Evolutionary conservation across 2,113 vertebrate species (phyloP), one percentile per base, ranked within the genome.

Genomic region (Grantiella picta): DNA sequence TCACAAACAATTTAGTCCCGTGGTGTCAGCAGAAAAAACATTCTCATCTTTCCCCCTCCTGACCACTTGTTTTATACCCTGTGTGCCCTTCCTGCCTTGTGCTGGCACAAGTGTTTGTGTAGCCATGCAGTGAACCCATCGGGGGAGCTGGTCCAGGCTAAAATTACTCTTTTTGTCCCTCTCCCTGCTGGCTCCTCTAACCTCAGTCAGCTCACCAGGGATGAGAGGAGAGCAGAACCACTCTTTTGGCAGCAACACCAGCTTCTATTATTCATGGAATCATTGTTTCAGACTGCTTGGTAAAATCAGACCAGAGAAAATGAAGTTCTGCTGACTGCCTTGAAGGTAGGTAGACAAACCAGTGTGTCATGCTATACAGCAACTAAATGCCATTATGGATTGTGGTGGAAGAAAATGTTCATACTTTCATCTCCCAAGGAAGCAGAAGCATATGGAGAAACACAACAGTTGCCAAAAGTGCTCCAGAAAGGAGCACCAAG

Each of bases 21-120:
- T 6, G 1, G 47, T 61, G 82, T 96, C 94, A 94, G 95, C 95
- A 92, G 38, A 84, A 87, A 66, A 49, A 95, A 72, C n/a, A 53
- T 61, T 92, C 88, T 81, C 82, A 49, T 93, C 49, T 88, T 82
- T 57, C 79, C 33, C 22, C 14, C 79, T 44, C n/a, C 78, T 68
- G 70, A 95, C 95, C 94, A 86, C 90, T 94, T 79, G 61, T 64
- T 76, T 52, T 40, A 82, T 36, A 61, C 75, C 66, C 72, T 56
- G 64, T 2, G 13, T 22, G 16, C 36, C 61, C 65, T 71, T 93
- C 85, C 90, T 90, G 92, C 49, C 82, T 79, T 79, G 21, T 64
- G 70, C 53, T 85, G 92, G 92, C 70, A 84, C 85, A 57, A 93
- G 57, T 69, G 82, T 82, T 93, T 95, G 63, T n/a, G 40, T 53